A percentile compares a stretch with the other conserved stretches of the same genome.
phyloP scores from a whole-genome alignment of 2,113 vertebrate genomes.

The Bubo scandiacus region DNA sequence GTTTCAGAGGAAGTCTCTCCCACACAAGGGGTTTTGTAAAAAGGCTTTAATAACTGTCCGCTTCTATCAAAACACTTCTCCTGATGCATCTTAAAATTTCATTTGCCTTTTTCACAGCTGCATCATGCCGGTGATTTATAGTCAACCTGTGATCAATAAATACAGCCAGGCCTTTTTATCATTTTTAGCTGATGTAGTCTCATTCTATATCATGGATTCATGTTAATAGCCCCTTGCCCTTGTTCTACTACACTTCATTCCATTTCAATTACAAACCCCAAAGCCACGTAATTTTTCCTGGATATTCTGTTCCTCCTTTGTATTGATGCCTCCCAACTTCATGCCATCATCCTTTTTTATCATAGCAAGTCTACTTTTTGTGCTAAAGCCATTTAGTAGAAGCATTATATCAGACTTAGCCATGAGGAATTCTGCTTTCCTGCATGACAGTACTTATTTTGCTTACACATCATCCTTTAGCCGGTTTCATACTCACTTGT shows the following conservation, averaged over 20 bases:
- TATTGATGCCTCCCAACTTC: conserved; percentile 26
- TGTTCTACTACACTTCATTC: conserved; percentile 40
- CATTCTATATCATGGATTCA: neutral
- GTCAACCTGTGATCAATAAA: conserved; percentile 32
- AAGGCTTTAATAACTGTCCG: neutral
- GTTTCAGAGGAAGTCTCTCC: neutral
- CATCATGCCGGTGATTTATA: neutral
- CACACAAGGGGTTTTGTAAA: neutral
- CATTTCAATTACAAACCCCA: conserved; percentile 48
- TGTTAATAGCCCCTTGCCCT: conserved; percentile 40
- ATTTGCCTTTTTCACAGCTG: conserved; percentile 23
- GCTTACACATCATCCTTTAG: neutral
- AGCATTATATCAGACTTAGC: neutral
- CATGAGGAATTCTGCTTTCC: neutral
- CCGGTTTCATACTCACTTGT: neutral
- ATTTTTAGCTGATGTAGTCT: conserved; percentile 21
- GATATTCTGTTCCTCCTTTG: conserved; percentile 12
- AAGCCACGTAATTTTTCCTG: conserved; percentile 32
- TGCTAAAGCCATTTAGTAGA: neutral
- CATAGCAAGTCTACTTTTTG: neutral
- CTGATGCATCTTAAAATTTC: neutral
- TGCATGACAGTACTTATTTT: neutral
- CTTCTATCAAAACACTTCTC: neutral
- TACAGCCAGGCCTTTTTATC: neutral
- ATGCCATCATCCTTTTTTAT: conserved; percentile 22